Percentiles rank a stretch among this genome's conserved stretches.
phyloP scores from a whole-genome alignment of 2,113 vertebrate species.

The Amblyornis subalaris region DNA sequence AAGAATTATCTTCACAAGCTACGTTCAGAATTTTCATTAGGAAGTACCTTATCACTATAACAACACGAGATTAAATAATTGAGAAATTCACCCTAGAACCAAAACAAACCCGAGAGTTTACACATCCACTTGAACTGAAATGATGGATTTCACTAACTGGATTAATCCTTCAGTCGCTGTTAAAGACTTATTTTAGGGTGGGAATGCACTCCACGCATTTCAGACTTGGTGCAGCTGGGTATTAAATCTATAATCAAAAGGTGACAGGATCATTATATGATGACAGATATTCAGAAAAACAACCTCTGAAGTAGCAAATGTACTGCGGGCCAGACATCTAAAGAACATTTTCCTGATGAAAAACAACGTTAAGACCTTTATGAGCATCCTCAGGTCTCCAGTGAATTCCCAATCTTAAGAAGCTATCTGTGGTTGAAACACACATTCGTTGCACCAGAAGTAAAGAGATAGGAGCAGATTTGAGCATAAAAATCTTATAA shows the following conservation, averaged over 20 bases:
- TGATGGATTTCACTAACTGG: neutral
- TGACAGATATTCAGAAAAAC: neutral
- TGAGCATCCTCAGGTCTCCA: neutral
- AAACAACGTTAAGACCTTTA: neutral
- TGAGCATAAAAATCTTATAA: neutral
- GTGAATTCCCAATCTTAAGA: neutral
- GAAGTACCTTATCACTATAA: slow-evolving; percentile 5
- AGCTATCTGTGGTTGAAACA: neutral
- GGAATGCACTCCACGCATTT: neutral
- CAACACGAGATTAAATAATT: slow-evolving; percentile 18
- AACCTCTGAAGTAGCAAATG: neutral
- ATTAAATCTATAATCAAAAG: neutral
- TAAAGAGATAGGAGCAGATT: neutral
- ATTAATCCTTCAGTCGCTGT: neutral
- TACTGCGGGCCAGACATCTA: neutral
- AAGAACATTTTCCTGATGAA: neutral
- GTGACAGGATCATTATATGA: neutral
- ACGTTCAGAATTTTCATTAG: neutral
- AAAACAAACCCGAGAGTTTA: neutral
- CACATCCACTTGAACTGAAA: neutral
- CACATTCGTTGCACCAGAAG: neutral
- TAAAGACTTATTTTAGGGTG: neutral
- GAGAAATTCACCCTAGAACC: neutral
- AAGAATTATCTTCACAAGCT: neutral
- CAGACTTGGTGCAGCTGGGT: neutral